Evolutionary conservation across 2,888 invertebrate species (phyloP), one percentile per base, ranked within the genome.

Genomic region (Agrochola lota): DNA sequence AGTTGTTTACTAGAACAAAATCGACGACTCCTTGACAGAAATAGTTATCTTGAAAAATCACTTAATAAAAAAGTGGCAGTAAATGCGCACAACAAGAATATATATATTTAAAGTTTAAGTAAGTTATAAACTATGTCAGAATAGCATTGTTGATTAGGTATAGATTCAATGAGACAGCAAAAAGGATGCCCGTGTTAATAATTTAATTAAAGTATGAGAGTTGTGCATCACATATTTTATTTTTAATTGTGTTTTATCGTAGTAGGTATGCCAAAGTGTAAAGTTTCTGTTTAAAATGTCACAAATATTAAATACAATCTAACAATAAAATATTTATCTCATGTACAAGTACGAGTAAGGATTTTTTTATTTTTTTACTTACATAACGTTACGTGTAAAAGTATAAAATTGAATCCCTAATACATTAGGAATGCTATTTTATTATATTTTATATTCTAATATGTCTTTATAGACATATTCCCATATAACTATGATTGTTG

Each of bases 1-100:
- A 40, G 62, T 0, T 67, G 66, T 66, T 80, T 80, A n/a, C 7
- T 75, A 9, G 70, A 75, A 17, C 69, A 80, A 70, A 80, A 80
- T 74, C 46, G 55, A 52, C n/a, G 64, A 49, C 66, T 80, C 0
- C 9, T 81, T 8, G 35, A 60, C 0, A 75, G 20, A 70, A 81
- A 75, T 17, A 62, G 17, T 62, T 49, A 23, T 55, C 81, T 80
- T 35, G 35, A 74, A 46, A 0, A 80, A 15, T 17, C n/a, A 23
- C 46, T 60, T 5, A n/a, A 20, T 8, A 12, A n/a, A 74, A 57
- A 74, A 30, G 20, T 73, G 0, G 3, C 52, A 43, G 17, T 23
- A 55, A 72, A 26, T 26, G 35, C 15, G 1, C 7, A 17, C 4
- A 55, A 55, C 7, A 43, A 30, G 26, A 72, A 52, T 40, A 23